These are phyloP conservation scores for Tenthredo mesomela DNA, from an alignment of 2,888 invertebrate genomes.

Conservation along the genomic window DNA sequence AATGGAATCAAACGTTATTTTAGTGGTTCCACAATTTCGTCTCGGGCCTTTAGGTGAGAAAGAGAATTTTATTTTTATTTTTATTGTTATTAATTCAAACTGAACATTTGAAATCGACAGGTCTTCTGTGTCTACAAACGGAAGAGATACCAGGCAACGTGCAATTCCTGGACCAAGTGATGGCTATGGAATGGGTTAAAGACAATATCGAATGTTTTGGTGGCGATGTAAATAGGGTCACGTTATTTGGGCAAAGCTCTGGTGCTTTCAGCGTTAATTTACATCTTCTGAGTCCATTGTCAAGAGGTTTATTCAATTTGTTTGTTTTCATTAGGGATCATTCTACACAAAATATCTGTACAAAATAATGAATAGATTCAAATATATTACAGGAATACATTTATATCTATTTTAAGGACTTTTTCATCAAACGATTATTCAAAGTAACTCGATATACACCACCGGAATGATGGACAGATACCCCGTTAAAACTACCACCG, in stretches of 20 bases:
- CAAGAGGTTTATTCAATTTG: slow-evolving; percentile 24
- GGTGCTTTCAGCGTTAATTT: slow-evolving; percentile 78
- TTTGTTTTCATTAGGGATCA: neutral
- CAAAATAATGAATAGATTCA: neutral
- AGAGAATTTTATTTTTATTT: neutral
- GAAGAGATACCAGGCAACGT: slow-evolving; percentile 80
- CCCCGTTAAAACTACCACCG: slow-evolving; percentile 53
- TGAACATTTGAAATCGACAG: slow-evolving; percentile 63
- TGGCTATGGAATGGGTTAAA: slow-evolving; percentile 80
- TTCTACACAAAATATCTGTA: neutral
- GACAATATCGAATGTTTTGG: slow-evolving; percentile 79
- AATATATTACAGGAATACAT: neutral
- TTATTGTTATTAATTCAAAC: neutral
- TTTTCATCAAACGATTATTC: slow-evolving; percentile 57
- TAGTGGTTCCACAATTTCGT: slow-evolving; percentile 79
- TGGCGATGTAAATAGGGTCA: slow-evolving; percentile 78
- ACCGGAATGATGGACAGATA: slow-evolving; percentile 37
- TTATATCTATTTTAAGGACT: slow-evolving; percentile 70
- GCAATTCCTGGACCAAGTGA: slow-evolving; percentile 78
- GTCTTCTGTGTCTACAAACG: slow-evolving; percentile 79
- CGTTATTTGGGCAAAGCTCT: slow-evolving; percentile 80
- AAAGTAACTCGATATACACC: slow-evolving; percentile 59
- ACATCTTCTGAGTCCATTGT: slow-evolving; percentile 77
- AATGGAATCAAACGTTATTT: slow-evolving; percentile 79
- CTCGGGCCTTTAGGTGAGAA: slow-evolving; percentile 78